These are phyloP conservation scores for Bicyclus anynana DNA, from an alignment of 1,140 invertebrate species.

Conservation along the genomic window DNA sequence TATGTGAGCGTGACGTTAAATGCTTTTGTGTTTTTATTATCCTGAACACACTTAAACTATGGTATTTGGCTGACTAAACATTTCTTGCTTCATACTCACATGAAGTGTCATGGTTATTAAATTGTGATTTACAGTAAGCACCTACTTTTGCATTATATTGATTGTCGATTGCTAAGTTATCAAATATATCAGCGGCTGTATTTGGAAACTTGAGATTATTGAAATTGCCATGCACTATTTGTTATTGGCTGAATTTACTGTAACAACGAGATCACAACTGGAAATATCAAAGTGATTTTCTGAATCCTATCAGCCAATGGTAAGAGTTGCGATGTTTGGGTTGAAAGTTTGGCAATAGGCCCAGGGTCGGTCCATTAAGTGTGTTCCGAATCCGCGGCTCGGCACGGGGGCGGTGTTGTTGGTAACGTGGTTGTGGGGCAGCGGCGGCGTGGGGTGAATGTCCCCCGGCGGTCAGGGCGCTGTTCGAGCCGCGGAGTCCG, in stretches of 20 bases:
- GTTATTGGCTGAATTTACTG: not conserved
- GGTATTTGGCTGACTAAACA: too few relatives aligned
- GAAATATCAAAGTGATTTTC: too few relatives aligned
- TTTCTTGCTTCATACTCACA: too few relatives aligned
- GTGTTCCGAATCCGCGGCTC: conserved; percentile 56
- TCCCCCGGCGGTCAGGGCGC: conserved; percentile 57
- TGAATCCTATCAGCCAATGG: not conserved
- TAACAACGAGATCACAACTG: too few relatives aligned
- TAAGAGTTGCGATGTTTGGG: not conserved
- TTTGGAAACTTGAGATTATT: not conserved
- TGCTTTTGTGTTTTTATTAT: not conserved
- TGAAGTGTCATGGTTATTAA: too few relatives aligned
- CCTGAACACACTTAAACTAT: too few relatives aligned
- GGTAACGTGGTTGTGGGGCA: conserved; percentile 70
- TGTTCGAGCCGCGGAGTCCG: conserved; percentile 57
- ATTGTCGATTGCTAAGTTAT: not conserved
- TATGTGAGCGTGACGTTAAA: not conserved
- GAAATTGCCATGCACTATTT: not conserved
- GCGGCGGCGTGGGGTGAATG: conserved; percentile 66
- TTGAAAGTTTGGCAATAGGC: not conserved
- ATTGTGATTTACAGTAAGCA: too few relatives aligned
- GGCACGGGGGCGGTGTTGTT: conserved; percentile 59
- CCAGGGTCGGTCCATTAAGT: conserved; percentile 48
- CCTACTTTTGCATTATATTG: too few relatives aligned
- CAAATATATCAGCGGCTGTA: not conserved